Evolutionary conservation across 2,113 vertebrate genomes (phyloP).

Genomic region (Phainopepla nitens): DNA sequence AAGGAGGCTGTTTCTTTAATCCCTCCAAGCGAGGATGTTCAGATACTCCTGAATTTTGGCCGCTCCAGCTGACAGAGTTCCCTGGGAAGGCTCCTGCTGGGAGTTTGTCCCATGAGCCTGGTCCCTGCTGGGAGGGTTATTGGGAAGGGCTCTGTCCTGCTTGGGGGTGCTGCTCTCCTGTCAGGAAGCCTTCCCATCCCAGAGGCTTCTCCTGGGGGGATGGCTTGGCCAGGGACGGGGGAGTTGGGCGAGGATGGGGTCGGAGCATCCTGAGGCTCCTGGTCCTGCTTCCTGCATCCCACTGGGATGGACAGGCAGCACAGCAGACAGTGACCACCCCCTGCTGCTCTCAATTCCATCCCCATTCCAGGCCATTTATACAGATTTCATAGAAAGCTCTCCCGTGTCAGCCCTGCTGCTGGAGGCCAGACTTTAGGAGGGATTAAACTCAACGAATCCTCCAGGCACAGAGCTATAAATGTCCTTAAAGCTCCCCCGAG

Average conservation of each 20-base stretch:
- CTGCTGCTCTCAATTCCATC: background rate
- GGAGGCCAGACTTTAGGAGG: background rate
- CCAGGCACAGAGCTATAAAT: background rate
- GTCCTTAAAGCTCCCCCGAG: background rate
- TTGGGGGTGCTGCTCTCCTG: background rate
- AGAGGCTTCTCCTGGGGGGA: background rate
- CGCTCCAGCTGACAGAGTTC: background rate
- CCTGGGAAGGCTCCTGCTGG: background rate
- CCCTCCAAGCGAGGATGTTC: background rate
- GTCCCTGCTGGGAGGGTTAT: background rate
- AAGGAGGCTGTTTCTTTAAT: background rate
- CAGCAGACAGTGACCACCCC: background rate
- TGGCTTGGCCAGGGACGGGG: fast-evolving
- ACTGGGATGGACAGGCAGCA: background rate
- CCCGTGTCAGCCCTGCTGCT: background rate
- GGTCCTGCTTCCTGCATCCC: background rate
- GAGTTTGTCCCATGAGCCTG: background rate
- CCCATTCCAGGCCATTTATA: background rate
- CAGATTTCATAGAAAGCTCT: background rate
- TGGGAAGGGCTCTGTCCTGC: background rate
- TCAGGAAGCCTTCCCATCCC: background rate
- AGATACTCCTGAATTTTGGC: background rate
- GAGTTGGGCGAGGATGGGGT: background rate
- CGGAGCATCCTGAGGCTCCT: fast-evolving
- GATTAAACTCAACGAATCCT: background rate